Evolutionary conservation across 1,140 invertebrate genomes (phyloP).

Genomic region (Gryon sp.): DNA sequence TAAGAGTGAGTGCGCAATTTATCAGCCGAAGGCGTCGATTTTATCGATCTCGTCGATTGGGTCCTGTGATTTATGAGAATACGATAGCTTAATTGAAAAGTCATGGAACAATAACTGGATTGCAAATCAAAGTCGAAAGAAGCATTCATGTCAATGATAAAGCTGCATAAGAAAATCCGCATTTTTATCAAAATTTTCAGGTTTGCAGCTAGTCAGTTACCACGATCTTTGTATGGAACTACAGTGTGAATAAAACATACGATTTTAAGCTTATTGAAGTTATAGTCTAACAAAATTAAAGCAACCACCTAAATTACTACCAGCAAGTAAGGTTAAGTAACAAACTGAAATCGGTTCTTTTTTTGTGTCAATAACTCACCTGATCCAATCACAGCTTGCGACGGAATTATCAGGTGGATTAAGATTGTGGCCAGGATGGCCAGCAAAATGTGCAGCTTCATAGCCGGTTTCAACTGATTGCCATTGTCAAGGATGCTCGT

Average conservation of each 20-base stretch:
- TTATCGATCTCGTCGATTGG: conserved; percentile 68
- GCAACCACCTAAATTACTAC: too few relatives aligned
- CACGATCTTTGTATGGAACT: too few relatives aligned
- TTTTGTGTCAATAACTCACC: conserved; percentile 50
- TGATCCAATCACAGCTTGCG: conserved; percentile 60
- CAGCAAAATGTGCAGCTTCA: conserved; percentile 74
- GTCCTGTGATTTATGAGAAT: conserved; percentile 70
- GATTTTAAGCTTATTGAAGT: too few relatives aligned
- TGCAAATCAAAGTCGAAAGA: conserved; percentile 44
- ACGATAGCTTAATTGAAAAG: conserved; percentile 75
- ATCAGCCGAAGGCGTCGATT: conserved; percentile 67
- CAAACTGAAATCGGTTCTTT: too few relatives aligned
- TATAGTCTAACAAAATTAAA: too few relatives aligned
- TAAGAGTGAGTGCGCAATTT: conserved; percentile 67
- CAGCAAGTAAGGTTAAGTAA: too few relatives aligned
- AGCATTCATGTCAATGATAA: conserved; percentile 18
- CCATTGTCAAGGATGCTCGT: conserved; percentile 63
- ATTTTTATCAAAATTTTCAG: too few relatives aligned
- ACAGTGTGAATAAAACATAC: too few relatives aligned
- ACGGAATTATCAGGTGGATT: conserved; percentile 69
- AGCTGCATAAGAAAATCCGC: not conserved
- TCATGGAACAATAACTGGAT: conserved; percentile 71
- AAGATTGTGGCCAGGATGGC: conserved; percentile 76
- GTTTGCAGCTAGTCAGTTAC: too few relatives aligned
- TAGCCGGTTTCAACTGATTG: conserved; percentile 76